Base-by-base conservation (phyloP, 1,140 invertebrate genomes). In the Drosophila littoralis region DNA sequence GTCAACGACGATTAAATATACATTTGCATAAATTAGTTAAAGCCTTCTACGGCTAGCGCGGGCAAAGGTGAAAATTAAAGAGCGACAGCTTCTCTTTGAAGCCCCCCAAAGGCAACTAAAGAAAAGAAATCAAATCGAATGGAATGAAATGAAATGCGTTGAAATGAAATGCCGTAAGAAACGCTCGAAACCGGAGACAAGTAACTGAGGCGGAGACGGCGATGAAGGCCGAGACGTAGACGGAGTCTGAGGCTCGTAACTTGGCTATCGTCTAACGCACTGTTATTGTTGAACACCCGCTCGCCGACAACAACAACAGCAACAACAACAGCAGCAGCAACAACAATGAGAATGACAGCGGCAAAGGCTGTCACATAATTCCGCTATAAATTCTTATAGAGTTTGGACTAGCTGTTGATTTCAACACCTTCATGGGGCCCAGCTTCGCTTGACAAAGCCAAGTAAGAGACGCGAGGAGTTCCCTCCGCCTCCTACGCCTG, bases 11-110 rank as follows among this genome's bases (percentile, higher is more conserved):
- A 91, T 91, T 91, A 91, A 91, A 91, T 85, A 89, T 79, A 79
- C 89, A 91, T 91, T 91, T 91, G 89, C 89, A 91, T 91, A 81
- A 89, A 91, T 91, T 91, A 85, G 78, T 67, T 68, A 81, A 84
- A 73, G 58, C 67, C 58, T 71, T 67, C 43, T 54, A 40, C 50
- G 51, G 55, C 36, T 55, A 68, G 61, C 32, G 61, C 67, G 66
- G 52, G 50, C 59, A 43, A 81, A 88, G 83, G 79, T 86, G 76
- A 86, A 86, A 86, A 88, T 83, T 80, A 83, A 88, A 86, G 83
- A 86, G 83, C 83, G 86, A 52, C 67, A 75, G 52, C 66, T 52
- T 58, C 72, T 63, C 51, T 13, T 42, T 15, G 9, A 51, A 15
- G 48, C 50, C 63, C 22, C 54, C 69, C 58, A 71, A 46, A 43